These are phyloP conservation scores for Cervus canadensis DNA, from an alignment of 2,113 vertebrate species.

Conservation along the genomic window DNA sequence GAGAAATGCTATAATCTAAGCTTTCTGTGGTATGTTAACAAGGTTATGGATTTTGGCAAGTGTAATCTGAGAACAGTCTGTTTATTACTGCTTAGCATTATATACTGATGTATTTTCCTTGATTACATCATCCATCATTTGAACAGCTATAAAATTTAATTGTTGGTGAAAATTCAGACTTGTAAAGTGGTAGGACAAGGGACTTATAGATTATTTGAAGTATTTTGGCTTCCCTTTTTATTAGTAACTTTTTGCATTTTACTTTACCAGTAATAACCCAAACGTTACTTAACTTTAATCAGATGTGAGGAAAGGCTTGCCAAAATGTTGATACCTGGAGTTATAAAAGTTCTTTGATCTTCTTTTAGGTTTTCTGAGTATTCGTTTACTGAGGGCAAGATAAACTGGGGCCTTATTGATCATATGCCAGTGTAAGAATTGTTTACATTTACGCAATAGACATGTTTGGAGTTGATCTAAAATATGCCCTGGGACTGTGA, in stretches of 20 bases:
- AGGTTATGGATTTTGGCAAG: not conserved
- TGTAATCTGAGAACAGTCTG: not conserved
- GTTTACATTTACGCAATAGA: not conserved
- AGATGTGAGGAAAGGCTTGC: slow-evolving; percentile 39
- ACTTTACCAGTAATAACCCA: not conserved
- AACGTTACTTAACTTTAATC: not conserved
- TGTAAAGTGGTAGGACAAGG: not conserved
- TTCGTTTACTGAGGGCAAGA: slow-evolving; percentile 36
- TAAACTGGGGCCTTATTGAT: not conserved
- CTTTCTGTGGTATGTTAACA: not conserved
- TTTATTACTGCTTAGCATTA: not conserved
- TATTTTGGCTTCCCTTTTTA: not conserved
- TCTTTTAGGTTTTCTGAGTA: slow-evolving; percentile 6
- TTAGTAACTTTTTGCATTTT: not conserved
- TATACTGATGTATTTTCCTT: not conserved
- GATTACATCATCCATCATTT: not conserved
- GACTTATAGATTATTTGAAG: not conserved
- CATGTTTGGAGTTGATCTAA: not conserved
- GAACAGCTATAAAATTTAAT: not conserved
- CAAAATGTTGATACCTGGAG: not conserved
- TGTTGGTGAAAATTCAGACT: slow-evolving; percentile 11
- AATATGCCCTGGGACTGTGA: slow-evolving; percentile 19
- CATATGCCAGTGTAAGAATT: not conserved
- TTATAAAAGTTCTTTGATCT: not conserved
- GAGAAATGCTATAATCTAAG: not conserved